Base-by-base conservation (phyloP, 2,797 vertebrate genomes). In the Poecilia picta region DNA sequence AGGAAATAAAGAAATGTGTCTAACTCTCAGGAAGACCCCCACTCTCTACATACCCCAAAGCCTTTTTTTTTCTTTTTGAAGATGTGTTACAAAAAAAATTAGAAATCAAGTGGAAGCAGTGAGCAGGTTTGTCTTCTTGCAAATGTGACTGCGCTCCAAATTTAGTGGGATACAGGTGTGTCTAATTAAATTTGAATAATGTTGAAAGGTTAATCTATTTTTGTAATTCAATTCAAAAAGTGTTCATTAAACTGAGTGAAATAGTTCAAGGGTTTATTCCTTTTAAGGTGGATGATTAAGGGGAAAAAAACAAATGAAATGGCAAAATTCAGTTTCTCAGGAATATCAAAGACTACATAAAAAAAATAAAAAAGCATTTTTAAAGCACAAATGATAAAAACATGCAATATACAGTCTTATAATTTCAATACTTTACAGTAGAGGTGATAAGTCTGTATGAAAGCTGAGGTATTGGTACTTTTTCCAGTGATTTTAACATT, bases 11-110 rank as follows among this genome's bases (percentile, higher is more conserved):
- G 85, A 88, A 81, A 82, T 87, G 86, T 55, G 23, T 85, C 79
- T 59, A 85, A 82, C 55, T 81, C 86, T 78, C 81, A 90, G 92
- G 91, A 88, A 78, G 87, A 84, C 91, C 33, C 33, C 87, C 20
- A 85, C 84, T 82, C 18, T 51, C 20, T 23, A 2, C 0, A 8
- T 23, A 2, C 18, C 49, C 49, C 4, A 25, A 87, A 90, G 88
- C 88, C 85, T 87, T 89, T 41, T 84, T 80, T 53, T 53, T 51
- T 18, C 47, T 51, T 20, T 86, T 85, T 73, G 68, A 55, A 41
- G 49, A 51, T 81, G 86, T 68, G n/a, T 46, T 46, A 28, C 2
- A 10, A n/a, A n/a, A n/a, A n/a, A 72, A 72, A 41, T 41, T 12
- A 8, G 25, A 28, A 46, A 45, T 31, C 25, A 72, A n/a, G 68